These are phyloP conservation scores for Diglossa cyanea DNA, from an alignment of 2,797 vertebrate species.

Conservation along the genomic window DNA sequence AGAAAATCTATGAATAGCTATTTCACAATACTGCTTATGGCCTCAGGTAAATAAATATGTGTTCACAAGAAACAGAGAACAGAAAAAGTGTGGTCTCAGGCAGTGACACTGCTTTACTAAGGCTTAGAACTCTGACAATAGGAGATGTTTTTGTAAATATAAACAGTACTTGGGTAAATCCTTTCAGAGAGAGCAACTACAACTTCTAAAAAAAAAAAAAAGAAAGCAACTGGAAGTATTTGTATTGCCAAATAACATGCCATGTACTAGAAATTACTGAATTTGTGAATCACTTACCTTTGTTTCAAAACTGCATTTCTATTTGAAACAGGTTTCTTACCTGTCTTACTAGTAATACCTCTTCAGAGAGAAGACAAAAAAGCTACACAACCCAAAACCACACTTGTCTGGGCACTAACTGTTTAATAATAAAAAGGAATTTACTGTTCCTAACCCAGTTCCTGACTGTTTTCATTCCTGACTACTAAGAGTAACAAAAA, in stretches of 20 bases:
- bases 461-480: neutral
- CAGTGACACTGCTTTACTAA: neutral
- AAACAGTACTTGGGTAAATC: neutral
- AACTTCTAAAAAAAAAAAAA: neutral
- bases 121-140: neutral
- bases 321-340: neutral
- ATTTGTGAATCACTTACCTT: neutral
- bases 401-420: neutral
- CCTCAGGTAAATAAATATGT: neutral
- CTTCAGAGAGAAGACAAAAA: neutral
- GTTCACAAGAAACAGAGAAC: neutral
- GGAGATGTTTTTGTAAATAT: neutral
- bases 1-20: neutral
- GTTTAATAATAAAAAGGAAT: neutral
- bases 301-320: slow-evolving; percentile 19
- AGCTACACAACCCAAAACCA: neutral
- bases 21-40: neutral
- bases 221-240: slow-evolving; percentile 8
- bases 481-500: neutral
- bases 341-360: neutral
- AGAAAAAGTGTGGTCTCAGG: neutral
- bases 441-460: neutral
- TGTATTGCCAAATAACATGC: neutral
- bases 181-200: neutral
- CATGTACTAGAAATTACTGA: neutral